Evolutionary conservation across 1,140 invertebrate genomes (phyloP), one percentile per base, ranked within the genome.

Genomic region (Bombus waltoni): DNA sequence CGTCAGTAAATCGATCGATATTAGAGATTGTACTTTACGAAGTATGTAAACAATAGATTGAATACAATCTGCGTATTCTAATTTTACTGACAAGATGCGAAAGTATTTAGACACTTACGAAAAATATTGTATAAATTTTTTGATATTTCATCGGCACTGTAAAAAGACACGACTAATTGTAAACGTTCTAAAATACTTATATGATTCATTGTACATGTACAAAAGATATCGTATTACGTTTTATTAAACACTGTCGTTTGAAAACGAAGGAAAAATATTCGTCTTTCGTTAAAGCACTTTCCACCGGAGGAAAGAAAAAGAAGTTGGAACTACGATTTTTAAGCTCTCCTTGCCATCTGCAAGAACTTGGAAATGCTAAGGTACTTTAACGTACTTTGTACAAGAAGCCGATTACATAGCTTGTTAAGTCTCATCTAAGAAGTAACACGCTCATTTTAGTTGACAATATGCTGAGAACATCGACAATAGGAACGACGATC

Each of bases 381-480:
- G 35, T 77, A 80, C 84, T 84, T 84, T 74, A 88, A 85, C 77
- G 85, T 82, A 81, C 70, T 88, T 88, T 82, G 53, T 71, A 65
- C 53, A 82, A 79, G 84, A 88, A 90, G 86, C 87, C 81, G 87
- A 90, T 90, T 90, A 91, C 62, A 40, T 44, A 87, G 88, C 80
- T 91, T 83, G 80, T 62, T 87, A 86, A 90, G 88, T 82, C 82
- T 81, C 88, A 71, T 87, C 86, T 87, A 85, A 90, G 82, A 77
- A 87, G 81, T 66, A 75, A 77, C 85, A 77, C 74, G 57, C 65
- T 87, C 72, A 65, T 72, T 83, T 74, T 42, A 73, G 57, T 83
- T 77, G 65, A 73, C 74, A 83, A 87, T 84, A 62, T 35, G 53
- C 38, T 40, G n/a, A n/a, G 38, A 75, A 42, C 47, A 10, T 68